Base-by-base conservation (phyloP, 2,797 vertebrate species). In the Sebastes matsubarae region DNA sequence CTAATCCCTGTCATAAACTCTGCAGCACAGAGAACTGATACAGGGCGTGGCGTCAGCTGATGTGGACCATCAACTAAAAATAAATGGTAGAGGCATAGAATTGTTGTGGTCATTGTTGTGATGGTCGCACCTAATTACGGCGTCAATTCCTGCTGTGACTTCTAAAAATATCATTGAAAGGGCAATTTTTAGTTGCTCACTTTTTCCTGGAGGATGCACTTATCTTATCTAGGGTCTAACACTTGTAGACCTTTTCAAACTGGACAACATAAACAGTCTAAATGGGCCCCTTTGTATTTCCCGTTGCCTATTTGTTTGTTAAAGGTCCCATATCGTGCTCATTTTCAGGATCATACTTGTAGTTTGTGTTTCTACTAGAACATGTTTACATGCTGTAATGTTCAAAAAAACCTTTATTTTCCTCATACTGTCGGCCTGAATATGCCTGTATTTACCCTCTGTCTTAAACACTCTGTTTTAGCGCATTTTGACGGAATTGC, bases 1-100 rank as follows among this genome's bases (percentile, higher is more conserved):
- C 4, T 93, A 89, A 95, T 93, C 88, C 86, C 27, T 61, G 50
- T 57, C 46, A 76, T 80, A 74, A 85, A 59, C 75, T 82, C 78
- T 50, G 68, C 75, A 61, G 77, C 72, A 80, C 60, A 79, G 67
- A 65, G 60, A 79, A 67, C 58, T 75, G 85, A 73, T 77, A 79
- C 69, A 32, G n/a, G 20, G 38, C 3, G 11, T 7, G 42, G 34
- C 54, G 83, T 81, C 75, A 86, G 90, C 72, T 86, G 82, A 88
- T 82, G 58, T 54, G 68, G 30, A 73, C 81, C 80, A 20, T 60
- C 4, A 18, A 36, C 92, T 88, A 90, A 86, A 92, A 93, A 93
- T 92, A 93, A 87, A 77, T 1, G 12, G 16, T 4, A 36, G 36
- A 12, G 24, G n/a, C 52, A 46, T 12, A 30, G 18, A 72, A 83